Base-by-base conservation (phyloP, 2,113 vertebrate species). In the Eudyptes chrysolophus region DNA sequence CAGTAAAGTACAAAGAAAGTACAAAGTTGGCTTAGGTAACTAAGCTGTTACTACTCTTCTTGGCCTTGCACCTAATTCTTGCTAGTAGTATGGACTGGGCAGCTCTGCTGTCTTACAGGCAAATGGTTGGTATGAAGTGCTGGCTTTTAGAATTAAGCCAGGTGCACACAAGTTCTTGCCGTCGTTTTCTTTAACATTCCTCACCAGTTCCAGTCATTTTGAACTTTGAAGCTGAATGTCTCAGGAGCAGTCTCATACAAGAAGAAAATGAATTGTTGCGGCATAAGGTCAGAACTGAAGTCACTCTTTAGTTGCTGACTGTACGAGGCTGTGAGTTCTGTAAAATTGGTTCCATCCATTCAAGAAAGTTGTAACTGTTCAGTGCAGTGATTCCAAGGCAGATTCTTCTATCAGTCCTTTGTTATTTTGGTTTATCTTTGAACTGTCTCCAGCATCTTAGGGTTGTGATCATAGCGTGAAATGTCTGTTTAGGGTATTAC, bases 221-320 rank as follows among this genome's bases (percentile, higher is more conserved):
- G 96, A 99, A 98, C 95, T 99, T 99, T 14, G 99, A 99, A 82
- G 98, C 98, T 3, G 99, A 99, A 89, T 99, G 99, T 82, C 99
- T 99, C 98, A 98, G 98, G 94, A 99, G 94, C 86, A 98, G 90
- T 49, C 94, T 98, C 52, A 68, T 99, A 54, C 98, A 98, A 44
- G 99, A 99, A 83, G 99, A 99, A 97, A 99, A 99, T 15, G 99
- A 99, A 86, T 98, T 97, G 5, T 97, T 99, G 75, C 98, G 99
- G 26, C 99, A 99, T 90, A 97, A 98, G 99, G 99, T 99, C 87
- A 97, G 98, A 94, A 60, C 55, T 42, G 75, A 90, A 66, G n/a
- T 94, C 40, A 3, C 68, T 81, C 38, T 62, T 62, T 74, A 62
- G 42, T 32, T 69, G 38, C 83, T 93, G 84, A 48, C 55, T 70